A percentile compares a stretch with the other conserved stretches of the same genome.
Conservation (phyloP, 2,797 vertebrate species). For the Myotis pilosus region DNA sequence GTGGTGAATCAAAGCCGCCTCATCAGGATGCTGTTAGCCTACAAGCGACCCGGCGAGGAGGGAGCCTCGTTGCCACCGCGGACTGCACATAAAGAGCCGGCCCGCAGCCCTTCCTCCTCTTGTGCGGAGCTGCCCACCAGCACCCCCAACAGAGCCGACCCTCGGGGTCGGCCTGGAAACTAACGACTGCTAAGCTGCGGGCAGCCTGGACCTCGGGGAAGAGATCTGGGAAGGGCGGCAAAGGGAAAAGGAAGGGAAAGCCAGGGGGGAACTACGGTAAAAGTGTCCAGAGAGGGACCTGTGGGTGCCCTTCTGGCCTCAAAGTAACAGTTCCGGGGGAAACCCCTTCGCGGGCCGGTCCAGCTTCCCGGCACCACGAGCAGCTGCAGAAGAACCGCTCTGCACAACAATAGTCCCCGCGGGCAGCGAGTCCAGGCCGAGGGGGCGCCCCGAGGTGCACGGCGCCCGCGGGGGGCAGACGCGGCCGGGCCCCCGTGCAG, state of each 20-base stretch:
- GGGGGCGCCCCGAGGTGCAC: too few relatives aligned
- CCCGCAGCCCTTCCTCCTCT: background rate
- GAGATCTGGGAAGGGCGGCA: background rate
- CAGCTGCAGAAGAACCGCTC: background rate
- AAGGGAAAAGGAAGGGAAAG: background rate
- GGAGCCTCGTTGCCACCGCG: background rate
- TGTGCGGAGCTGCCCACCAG: background rate
- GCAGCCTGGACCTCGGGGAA: background rate
- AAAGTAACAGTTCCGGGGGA: constrained; percentile 5
- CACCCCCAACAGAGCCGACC: background rate
- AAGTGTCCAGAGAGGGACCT: constrained; percentile 8
- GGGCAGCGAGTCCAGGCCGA: too few relatives aligned
- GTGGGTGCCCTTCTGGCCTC: background rate
- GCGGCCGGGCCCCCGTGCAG: too few relatives aligned
- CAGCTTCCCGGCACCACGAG: constrained; percentile 21
- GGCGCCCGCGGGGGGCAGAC: too few relatives aligned
- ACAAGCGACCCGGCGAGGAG: background rate
- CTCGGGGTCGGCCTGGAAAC: background rate
- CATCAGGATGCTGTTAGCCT: background rate
- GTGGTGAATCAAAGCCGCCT: constrained; percentile 9
- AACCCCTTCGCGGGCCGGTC: background rate
- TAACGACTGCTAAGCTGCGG: background rate
- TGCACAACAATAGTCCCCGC: too few relatives aligned
- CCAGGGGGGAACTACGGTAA: background rate
- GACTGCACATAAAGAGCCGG: background rate